Conservation (phyloP, 1,140 invertebrate species). For the Drosophila azteca region DNA sequence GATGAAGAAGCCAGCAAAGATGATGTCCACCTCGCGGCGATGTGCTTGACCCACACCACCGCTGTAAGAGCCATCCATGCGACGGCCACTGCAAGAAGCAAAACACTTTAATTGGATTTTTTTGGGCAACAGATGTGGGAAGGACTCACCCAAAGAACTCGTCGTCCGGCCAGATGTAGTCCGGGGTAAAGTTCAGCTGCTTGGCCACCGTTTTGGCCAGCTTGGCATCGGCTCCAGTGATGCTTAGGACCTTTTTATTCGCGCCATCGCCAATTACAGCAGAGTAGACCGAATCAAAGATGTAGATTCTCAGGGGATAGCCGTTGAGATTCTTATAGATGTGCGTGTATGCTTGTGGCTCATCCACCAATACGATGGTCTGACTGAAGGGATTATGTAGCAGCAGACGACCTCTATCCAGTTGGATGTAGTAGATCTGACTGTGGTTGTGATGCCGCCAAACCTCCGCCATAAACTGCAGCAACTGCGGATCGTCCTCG, state of each 20-base stretch:
- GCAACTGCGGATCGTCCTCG: conserved; percentile 2
- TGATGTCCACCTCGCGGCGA: conserved; percentile 71
- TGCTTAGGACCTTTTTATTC: conserved; percentile 30
- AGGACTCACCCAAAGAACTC: conserved; percentile 75
- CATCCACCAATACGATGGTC: conserved; percentile 3
- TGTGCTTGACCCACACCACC: conserved; percentile 80
- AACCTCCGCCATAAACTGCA: conserved; percentile 42
- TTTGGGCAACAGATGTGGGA: too few species aligned
- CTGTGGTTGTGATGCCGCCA: conserved; percentile 55
- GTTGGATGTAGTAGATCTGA: conserved; percentile 58
- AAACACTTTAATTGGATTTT: not conserved
- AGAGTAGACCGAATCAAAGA: conserved; percentile 77
- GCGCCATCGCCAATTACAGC: conserved; percentile 35
- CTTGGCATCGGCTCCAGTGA: conserved; percentile 66
- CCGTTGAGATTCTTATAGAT: conserved; percentile 64
- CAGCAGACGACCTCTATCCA: conserved; percentile 22
- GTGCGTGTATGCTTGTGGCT: conserved; percentile 20
- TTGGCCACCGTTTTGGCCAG: conserved; percentile 54
- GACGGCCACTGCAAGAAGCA: conserved; percentile 42
- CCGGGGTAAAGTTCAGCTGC: conserved; percentile 66
- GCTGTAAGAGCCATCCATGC: conserved; percentile 70
- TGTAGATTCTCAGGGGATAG: conserved; percentile 68
- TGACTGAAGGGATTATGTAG: conserved; percentile 70
- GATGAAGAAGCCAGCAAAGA: conserved; percentile 83
- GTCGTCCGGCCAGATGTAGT: conserved; percentile 65